Percentiles rank a stretch among this genome's conserved stretches.
phyloP scores from a whole-genome alignment of 2,797 vertebrate genomes.

The Gymnoscopelus microlampas region DNA sequence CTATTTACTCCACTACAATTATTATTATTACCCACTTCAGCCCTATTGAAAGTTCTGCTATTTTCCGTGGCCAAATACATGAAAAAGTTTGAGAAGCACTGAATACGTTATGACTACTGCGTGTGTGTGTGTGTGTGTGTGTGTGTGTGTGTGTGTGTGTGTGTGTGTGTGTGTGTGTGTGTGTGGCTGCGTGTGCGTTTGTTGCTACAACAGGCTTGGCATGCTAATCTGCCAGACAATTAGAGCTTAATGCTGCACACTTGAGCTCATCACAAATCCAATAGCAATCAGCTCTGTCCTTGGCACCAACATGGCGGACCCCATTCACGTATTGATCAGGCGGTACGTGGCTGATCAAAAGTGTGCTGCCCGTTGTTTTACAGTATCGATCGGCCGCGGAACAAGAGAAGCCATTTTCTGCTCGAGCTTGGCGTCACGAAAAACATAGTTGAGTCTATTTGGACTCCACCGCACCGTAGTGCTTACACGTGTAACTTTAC shows the following conservation, averaged over 20 bases:
- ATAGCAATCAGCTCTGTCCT: slow-evolving; percentile 83
- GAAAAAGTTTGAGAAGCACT: too few species aligned
- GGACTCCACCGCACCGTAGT: too few species aligned
- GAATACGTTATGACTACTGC: too few species aligned
- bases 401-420: slow-evolving; percentile 54
- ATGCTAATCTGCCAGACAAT: slow-evolving; percentile 74
- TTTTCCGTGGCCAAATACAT: too few species aligned
- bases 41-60: too few species aligned
- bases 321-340: slow-evolving; percentile 78
- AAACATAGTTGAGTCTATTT: too few species aligned
- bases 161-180: not conserved
- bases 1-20: too few species aligned
- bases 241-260: slow-evolving; percentile 73
- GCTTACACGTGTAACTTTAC: too few species aligned
- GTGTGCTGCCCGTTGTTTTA: slow-evolving; percentile 71
- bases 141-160: not conserved
- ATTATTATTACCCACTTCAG: too few species aligned
- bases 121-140: too few species aligned
- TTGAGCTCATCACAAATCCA: slow-evolving; percentile 82
- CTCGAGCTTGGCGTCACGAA: slow-evolving; percentile 11
- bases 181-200: slow-evolving; percentile 19
- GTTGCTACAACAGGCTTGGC: slow-evolving; percentile 42
- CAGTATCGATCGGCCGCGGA: slow-evolving; percentile 69
- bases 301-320: slow-evolving; percentile 69
- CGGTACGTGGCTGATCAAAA: slow-evolving; percentile 60